A percentile compares a stretch with the other conserved stretches of the same genome.
These are phyloP conservation scores for Tenthredo amoena DNA, from an alignment of 2,888 invertebrate genomes.

Conservation along the genomic window DNA sequence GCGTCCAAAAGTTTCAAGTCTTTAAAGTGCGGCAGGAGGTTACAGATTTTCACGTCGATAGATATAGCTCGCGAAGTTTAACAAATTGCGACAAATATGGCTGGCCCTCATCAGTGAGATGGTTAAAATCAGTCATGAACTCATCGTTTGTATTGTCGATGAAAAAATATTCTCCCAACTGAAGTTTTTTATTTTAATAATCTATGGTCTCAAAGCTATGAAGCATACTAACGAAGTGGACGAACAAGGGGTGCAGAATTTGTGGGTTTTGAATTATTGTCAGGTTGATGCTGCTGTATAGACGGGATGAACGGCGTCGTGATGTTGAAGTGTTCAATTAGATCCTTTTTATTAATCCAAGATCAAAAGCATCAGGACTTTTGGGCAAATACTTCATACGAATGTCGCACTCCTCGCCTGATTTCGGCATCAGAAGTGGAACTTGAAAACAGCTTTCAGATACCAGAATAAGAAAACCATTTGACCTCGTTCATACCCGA, in stretches of 20 bases:
- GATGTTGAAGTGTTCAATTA: constrained; percentile 28
- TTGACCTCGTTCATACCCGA: constrained; percentile 33
- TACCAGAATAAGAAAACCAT: constrained; percentile 33
- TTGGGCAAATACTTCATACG: constrained; percentile 4
- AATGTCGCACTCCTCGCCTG: constrained; percentile 28
- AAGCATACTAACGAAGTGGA: constrained; percentile 30
- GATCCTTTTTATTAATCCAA: constrained; percentile 38
- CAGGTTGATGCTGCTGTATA: background rate
- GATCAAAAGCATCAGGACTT: constrained; percentile 34
- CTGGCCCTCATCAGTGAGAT: background rate
- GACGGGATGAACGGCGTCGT: background rate
- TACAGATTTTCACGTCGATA: background rate
- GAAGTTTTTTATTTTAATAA: constrained; percentile 1
- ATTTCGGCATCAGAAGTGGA: constrained; percentile 33
- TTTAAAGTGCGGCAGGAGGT: background rate
- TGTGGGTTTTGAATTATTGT: constrained; percentile 6
- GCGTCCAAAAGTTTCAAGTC: background rate
- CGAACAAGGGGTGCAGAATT: constrained; percentile 14
- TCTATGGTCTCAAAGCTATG: background rate
- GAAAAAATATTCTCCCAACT: background rate
- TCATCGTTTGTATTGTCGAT: background rate
- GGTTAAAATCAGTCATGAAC: background rate
- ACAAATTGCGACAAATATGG: background rate
- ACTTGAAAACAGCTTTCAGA: constrained; percentile 45
- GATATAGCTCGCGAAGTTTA: background rate